These are phyloP conservation scores for Hyles vespertilio DNA, from an alignment of 1,140 invertebrate species.

Conservation along the genomic window DNA sequence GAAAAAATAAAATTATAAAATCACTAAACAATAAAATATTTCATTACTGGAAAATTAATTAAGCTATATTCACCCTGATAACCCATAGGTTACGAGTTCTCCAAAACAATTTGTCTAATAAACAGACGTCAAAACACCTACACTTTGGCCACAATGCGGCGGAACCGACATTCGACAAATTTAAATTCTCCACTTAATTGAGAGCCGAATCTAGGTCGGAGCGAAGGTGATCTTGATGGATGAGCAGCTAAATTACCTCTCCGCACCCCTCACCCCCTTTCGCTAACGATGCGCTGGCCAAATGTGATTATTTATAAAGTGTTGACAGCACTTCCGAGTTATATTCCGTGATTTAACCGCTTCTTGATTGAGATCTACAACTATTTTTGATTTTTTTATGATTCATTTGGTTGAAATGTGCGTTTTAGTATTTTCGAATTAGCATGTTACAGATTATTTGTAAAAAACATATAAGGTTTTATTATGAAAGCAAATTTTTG, in stretches of 20 bases:
- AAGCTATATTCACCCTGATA: too few relatives aligned
- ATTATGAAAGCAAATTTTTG: too few relatives aligned
- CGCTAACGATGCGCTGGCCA: slow-evolving; percentile 50
- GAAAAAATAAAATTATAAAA: too few relatives aligned
- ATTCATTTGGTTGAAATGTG: not conserved
- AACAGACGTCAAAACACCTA: too few relatives aligned
- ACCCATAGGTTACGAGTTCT: too few relatives aligned
- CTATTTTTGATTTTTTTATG: slow-evolving; percentile 13
- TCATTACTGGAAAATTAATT: too few relatives aligned
- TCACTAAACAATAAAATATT: too few relatives aligned
- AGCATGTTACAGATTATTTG: too few relatives aligned
- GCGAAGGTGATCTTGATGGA: slow-evolving; percentile 54
- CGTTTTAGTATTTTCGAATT: not conserved
- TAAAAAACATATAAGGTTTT: too few relatives aligned
- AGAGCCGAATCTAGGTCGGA: slow-evolving; percentile 54
- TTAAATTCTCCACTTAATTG: slow-evolving; percentile 35
- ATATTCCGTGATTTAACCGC: slow-evolving; percentile 27
- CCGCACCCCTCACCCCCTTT: slow-evolving; percentile 20
- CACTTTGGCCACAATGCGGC: too few relatives aligned
- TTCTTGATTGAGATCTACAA: slow-evolving; percentile 25
- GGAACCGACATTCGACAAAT: too few relatives aligned
- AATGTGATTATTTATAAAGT: slow-evolving; percentile 65
- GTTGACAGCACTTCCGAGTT: slow-evolving; percentile 65
- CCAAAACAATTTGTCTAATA: too few relatives aligned
- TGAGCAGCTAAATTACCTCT: slow-evolving; percentile 58